A percentile compares a stretch with the other conserved stretches of the same genome.
Conservation (phyloP, 2,797 vertebrate species). For the Peromyscus eremicus region DNA sequence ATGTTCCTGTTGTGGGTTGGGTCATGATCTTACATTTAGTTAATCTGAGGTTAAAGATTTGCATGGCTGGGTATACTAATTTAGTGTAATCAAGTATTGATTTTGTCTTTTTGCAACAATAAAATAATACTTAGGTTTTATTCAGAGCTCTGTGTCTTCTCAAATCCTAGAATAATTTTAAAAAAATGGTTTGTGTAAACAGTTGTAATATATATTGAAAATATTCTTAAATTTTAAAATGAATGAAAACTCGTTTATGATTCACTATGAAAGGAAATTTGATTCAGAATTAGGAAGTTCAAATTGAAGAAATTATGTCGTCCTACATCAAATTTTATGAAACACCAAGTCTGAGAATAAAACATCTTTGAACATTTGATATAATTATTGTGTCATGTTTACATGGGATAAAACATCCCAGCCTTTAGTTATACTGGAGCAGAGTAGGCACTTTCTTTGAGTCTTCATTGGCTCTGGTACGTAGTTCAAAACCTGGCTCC, state of each 20-base stretch:
- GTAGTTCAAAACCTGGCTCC: neutral
- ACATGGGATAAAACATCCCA: neutral
- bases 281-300: slow-evolving; percentile 23
- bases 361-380: neutral
- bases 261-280: slow-evolving; percentile 39
- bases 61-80: slow-evolving; percentile 64
- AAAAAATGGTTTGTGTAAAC: slow-evolving; percentile 48
- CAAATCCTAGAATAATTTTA: slow-evolving; percentile 64
- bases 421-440: neutral
- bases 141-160: slow-evolving; percentile 21
- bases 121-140: slow-evolving; percentile 66
- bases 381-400: slow-evolving; percentile 40
- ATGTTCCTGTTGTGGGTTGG: slow-evolving; percentile 30
- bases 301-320: slow-evolving; percentile 41
- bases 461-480: neutral
- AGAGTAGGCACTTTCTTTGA: neutral
- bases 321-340: slow-evolving; percentile 25
- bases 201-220: slow-evolving; percentile 34
- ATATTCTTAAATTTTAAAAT: slow-evolving; percentile 56
- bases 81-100: slow-evolving; percentile 70
- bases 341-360: slow-evolving; percentile 20
- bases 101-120: slow-evolving; percentile 73
- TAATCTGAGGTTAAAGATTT: slow-evolving; percentile 74
- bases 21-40: slow-evolving; percentile 39
- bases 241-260: neutral